Percentiles rank a stretch among this genome's conserved stretches.
Conservation (phyloP, 2,113 vertebrate genomes). For the Centropristis striata region DNA sequence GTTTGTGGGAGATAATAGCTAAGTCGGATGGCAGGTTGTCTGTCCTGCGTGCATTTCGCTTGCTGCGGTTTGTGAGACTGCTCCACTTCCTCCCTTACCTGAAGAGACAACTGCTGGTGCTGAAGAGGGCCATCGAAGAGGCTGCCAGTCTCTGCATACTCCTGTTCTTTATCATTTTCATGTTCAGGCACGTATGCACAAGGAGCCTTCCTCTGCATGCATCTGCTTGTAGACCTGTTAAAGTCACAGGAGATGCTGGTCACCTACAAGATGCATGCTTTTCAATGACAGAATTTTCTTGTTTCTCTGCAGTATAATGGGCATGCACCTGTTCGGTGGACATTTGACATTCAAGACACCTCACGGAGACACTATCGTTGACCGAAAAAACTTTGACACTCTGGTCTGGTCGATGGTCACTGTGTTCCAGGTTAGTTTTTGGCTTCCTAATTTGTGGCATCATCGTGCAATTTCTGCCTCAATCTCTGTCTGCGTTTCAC, state of each 20-base stretch:
- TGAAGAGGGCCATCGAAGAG: slow-evolving; percentile 90
- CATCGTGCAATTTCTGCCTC: not conserved
- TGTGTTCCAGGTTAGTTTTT: slow-evolving; percentile 90
- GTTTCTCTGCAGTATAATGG: slow-evolving; percentile 87
- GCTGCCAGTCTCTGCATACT: slow-evolving; percentile 90
- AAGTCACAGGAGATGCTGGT: too few species aligned
- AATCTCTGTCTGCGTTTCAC: not conserved
- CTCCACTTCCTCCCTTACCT: slow-evolving; percentile 89
- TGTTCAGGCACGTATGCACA: slow-evolving; percentile 84
- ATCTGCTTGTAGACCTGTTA: not conserved
- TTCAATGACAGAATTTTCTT: not conserved
- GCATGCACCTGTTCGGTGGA: slow-evolving; percentile 94
- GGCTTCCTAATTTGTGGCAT: not conserved
- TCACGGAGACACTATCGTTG: slow-evolving; percentile 86
- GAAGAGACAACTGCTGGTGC: slow-evolving; percentile 88
- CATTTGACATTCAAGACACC: slow-evolving; percentile 88
- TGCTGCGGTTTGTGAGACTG: slow-evolving; percentile 89
- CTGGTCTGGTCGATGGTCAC: slow-evolving; percentile 95
- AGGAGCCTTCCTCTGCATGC: too few species aligned
- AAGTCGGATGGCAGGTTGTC: slow-evolving; percentile 88
- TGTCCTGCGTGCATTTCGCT: slow-evolving; percentile 86
- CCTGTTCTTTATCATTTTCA: slow-evolving; percentile 90
- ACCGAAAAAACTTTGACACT: slow-evolving; percentile 93
- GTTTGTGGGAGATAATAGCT: slow-evolving; percentile 91
- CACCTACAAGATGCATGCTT: too few species aligned